Base-by-base conservation (phyloP, 2,113 vertebrate species). In the Meles meles region DNA sequence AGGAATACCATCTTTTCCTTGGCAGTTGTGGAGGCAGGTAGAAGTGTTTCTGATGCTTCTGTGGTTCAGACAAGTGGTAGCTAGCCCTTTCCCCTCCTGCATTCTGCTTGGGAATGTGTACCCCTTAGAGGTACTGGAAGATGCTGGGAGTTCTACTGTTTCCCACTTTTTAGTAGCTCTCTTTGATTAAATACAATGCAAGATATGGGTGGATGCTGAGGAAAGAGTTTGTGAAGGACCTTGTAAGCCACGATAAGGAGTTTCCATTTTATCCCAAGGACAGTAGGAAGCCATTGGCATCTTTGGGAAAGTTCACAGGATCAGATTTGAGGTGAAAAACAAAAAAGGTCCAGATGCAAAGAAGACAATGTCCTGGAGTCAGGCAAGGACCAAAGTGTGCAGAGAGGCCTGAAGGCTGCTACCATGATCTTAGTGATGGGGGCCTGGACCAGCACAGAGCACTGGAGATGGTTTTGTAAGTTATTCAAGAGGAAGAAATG, bases 21-120 rank as follows among this genome's bases (percentile, higher is more conserved):
- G 52, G 42, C 9, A 27, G 69, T 14, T 23, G 1, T 11, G 2
- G 6, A 2, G 1, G 1, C 34, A 65, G 21, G 3, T 27, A 7
- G 44, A 21, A 1, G 1, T 76, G 15, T 42, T 77, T 69, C 27
- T 49, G 23, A 55, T 59, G 23, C 44, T 42, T 82, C 25, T 91
- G 6, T 2, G 6, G 23, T 10, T 79, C 80, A 29, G 17, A 14
- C 13, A 44, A 57, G 4, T 4, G 3, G 18, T 55, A 47, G 12
- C 10, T 55, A 47, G 12, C 10, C 44, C 15, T 12, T 71, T 89
- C 4, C 23, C 9, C 7, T 87, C 59, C 27, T 65, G 14, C 7
- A 20, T 31, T 72, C 21, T 42, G 5, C 3, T 31, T 21, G 2
- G 12, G 1, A n/a, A 3, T 34, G n/a, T 6, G 2, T 10, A 13